phyloP scores from a whole-genome alignment of 1,140 invertebrate species.

The Euglossa dilemma region DNA sequence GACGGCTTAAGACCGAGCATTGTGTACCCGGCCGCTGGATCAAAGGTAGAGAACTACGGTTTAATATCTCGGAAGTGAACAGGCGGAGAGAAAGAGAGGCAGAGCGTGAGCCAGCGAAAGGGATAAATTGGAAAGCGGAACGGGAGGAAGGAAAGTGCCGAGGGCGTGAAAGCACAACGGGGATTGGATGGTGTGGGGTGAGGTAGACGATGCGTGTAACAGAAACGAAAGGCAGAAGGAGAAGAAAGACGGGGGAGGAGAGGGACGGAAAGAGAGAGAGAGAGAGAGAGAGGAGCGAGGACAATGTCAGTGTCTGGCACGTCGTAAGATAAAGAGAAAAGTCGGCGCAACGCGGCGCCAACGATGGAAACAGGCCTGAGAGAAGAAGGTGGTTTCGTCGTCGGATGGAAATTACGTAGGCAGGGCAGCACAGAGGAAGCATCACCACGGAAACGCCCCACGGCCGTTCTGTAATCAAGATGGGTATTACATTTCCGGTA shows the following conservation, averaged over 20 bases:
- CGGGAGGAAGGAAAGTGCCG: constrained; percentile 10
- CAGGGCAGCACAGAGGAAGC: constrained; percentile 36
- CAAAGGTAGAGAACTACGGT: constrained; percentile 40
- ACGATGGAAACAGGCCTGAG: neutral
- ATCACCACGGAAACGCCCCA: constrained; percentile 53
- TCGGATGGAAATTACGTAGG: constrained; percentile 50
- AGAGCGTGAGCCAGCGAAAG: constrained; percentile 26
- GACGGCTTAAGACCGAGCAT: constrained; percentile 15
- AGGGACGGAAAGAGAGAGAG: neutral
- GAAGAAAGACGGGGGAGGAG: neutral
- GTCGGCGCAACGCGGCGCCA: constrained; percentile 5
- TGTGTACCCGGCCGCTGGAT: constrained; percentile 27
- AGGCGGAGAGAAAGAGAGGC: constrained; percentile 20
- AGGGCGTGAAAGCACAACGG: constrained; percentile 35
- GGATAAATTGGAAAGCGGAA: constrained; percentile 61
- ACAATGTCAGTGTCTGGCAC: constrained; percentile 33
- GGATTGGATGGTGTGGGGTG: neutral
- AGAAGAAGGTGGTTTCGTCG: constrained; percentile 39
- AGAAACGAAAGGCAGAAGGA: neutral
- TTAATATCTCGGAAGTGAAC: constrained; percentile 49
- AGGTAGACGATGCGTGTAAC: constrained; percentile 30
- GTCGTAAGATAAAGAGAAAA: constrained; percentile 47
- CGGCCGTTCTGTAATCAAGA: constrained; percentile 49
- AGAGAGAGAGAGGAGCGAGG: neutral
- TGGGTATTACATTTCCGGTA: constrained; percentile 54